A percentile compares a stretch with the other conserved stretches of the same genome.
Conservation (phyloP, 2,113 vertebrate genomes). For the Daboia siamensis region DNA sequence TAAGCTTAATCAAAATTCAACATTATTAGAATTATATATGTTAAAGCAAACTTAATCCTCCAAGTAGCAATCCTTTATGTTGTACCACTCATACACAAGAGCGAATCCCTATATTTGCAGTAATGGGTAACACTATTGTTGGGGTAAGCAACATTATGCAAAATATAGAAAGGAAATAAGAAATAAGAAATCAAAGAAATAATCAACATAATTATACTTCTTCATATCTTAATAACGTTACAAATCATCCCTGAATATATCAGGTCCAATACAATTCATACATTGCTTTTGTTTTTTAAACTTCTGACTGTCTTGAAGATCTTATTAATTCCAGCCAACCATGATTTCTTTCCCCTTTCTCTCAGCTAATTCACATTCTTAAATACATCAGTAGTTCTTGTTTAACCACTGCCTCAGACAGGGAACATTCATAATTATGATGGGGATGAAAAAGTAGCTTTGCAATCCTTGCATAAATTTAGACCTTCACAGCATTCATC, state of each 20-base stretch:
- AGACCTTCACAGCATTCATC: background rate
- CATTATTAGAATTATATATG: background rate
- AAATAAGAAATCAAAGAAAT: background rate
- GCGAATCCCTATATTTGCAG: background rate
- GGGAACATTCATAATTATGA: background rate
- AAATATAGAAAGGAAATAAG: background rate
- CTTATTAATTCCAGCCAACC: background rate
- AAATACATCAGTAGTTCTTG: background rate
- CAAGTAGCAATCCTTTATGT: background rate
- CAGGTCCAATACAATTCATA: background rate
- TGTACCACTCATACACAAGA: background rate
- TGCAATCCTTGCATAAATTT: background rate
- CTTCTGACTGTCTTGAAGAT: background rate
- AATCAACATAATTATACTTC: background rate
- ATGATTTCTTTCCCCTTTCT: background rate
- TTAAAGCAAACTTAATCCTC: background rate
- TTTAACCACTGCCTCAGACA: background rate
- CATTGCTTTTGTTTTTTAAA: background rate
- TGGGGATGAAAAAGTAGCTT: background rate
- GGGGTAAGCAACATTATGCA: background rate
- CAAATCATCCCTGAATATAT: background rate
- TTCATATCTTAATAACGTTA: background rate
- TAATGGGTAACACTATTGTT: background rate
- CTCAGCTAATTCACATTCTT: background rate
- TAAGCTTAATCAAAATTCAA: background rate